Evolutionary conservation across 1,140 invertebrate species (phyloP).

Genomic region (Drosophila tropicalis): DNA sequence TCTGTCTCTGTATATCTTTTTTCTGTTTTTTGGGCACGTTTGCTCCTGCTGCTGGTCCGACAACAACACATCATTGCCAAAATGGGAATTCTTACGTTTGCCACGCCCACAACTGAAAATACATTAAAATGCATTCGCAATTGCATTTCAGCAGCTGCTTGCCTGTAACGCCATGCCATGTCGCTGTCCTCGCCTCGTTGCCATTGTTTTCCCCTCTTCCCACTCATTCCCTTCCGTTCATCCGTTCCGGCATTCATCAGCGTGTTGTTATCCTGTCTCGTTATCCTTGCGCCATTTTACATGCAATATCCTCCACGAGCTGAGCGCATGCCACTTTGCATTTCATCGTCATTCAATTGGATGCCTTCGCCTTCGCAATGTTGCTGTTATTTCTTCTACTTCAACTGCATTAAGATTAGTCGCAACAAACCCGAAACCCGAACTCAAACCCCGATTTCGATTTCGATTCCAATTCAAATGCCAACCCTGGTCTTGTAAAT

Average conservation of each 20-base stretch:
- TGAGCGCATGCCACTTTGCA: slow-evolving; percentile 53
- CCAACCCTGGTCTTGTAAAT: neutral
- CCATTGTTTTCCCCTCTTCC: slow-evolving; percentile 4
- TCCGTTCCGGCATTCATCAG: slow-evolving; percentile 68
- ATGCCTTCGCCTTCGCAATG: neutral
- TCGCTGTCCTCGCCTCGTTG: no score
- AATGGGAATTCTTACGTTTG: slow-evolving; percentile 49
- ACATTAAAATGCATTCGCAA: slow-evolving; percentile 72
- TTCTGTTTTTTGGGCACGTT: slow-evolving; percentile 6
- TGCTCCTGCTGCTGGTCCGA: neutral
- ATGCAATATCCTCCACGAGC: slow-evolving; percentile 47
- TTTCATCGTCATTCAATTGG: slow-evolving; percentile 30
- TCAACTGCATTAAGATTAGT: slow-evolving; percentile 43
- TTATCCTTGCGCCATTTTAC: slow-evolving; percentile 56
- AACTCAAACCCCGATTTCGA: neutral
- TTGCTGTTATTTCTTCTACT: slow-evolving; percentile 12
- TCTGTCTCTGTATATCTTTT: neutral
- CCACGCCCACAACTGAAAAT: slow-evolving; percentile 43
- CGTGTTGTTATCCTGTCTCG: slow-evolving; percentile 65
- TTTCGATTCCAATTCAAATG: neutral
- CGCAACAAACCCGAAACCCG: neutral
- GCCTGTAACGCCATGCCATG: slow-evolving; percentile 8
- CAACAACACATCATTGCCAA: slow-evolving; percentile 20
- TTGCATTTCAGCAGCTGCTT: slow-evolving; percentile 34
- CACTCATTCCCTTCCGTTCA: neutral